Evolutionary conservation across 2,797 vertebrate species (phyloP).

Genomic region (Galagoides demidoff): DNA sequence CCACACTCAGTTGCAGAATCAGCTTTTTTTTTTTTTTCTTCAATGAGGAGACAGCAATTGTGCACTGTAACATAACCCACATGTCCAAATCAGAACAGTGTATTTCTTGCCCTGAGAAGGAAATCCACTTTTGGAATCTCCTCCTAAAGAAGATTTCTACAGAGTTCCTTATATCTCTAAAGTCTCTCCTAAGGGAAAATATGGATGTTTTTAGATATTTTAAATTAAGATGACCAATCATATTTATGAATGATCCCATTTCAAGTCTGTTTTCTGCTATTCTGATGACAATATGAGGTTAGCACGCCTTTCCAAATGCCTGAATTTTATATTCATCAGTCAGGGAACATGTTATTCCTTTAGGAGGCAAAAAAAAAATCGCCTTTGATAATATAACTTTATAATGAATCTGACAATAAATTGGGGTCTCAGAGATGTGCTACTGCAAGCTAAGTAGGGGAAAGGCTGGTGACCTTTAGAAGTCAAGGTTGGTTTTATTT

Average conservation of each 20-base stretch:
- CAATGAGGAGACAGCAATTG: neutral
- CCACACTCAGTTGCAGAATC: conserved; percentile 71
- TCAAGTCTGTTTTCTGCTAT: neutral
- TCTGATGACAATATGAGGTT: neutral
- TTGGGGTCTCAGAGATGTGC: neutral
- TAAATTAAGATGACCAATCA: neutral
- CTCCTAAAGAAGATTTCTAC: neutral
- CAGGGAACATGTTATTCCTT: neutral
- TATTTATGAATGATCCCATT: neutral
- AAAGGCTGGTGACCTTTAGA: neutral
- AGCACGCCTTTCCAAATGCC: neutral
- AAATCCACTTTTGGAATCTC: neutral
- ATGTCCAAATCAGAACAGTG: neutral
- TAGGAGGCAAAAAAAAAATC: too few species aligned
- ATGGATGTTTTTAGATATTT: neutral
- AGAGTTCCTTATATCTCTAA: neutral
- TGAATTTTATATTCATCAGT: neutral
- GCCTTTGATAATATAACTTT: neutral
- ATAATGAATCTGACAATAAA: neutral
- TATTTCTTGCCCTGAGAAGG: neutral
- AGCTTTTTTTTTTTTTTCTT: conserved; percentile 31
- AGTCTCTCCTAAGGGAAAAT: neutral
- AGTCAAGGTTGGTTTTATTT: neutral
- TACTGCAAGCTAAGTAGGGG: neutral
- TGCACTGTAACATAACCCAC: neutral